Conservation (phyloP, 2,888 invertebrate species). For the Euplagia quadripunctaria region DNA sequence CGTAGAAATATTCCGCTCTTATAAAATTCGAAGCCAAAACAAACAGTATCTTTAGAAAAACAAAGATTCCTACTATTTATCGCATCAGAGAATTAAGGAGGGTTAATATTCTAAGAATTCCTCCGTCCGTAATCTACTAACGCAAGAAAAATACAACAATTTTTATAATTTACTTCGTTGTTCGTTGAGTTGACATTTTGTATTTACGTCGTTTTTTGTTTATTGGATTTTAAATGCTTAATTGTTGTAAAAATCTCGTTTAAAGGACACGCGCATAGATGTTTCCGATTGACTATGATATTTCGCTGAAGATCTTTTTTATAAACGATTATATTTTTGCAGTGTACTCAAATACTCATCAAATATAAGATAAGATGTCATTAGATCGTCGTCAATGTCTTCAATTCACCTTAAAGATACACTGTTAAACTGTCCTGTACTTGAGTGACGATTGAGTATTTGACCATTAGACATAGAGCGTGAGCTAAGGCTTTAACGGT, state of each 20-base stretch:
- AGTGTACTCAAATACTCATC: no score
- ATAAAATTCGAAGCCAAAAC: constrained; percentile 45
- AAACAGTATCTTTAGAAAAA: constrained; percentile 46
- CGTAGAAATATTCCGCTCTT: constrained; percentile 28
- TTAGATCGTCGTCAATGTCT: no score
- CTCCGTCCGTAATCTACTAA: constrained; percentile 36
- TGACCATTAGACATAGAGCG: no score
- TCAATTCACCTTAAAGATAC: no score
- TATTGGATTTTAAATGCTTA: constrained; percentile 51
- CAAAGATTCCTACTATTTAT: constrained; percentile 50
- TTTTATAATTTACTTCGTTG: constrained; percentile 55
- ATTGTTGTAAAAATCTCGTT: constrained; percentile 40
- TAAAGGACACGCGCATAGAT: no score
- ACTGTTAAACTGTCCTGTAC: no score
- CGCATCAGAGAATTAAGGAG: constrained; percentile 42
- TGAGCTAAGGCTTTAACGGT: no score
- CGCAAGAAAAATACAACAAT: constrained; percentile 52
- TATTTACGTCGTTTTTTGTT: constrained; percentile 49
- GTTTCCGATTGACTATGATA: no score
- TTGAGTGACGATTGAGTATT: no score
- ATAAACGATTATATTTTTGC: no score
- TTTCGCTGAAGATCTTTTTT: no score
- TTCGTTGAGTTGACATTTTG: constrained; percentile 48
- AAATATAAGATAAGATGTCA: no score
- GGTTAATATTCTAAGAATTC: constrained; percentile 42